These are phyloP conservation scores for Neocrepidodera transversa DNA, from an alignment of 2,888 invertebrate genomes.

Conservation along the genomic window DNA sequence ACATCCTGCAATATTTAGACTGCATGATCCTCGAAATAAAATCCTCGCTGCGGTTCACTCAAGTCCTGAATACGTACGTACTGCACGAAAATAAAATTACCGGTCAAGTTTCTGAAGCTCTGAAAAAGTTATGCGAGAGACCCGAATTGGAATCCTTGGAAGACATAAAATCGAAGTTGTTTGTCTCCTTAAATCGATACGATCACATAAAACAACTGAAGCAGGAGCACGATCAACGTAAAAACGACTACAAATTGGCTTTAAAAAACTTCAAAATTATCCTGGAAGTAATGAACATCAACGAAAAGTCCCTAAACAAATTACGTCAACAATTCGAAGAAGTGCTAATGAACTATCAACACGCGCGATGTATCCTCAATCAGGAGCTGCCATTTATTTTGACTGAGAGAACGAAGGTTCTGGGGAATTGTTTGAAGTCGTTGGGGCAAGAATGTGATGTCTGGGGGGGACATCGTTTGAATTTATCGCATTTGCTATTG, in stretches of 20 bases:
- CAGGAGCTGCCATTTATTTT: conserved; percentile 49
- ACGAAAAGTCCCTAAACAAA: conserved; percentile 48
- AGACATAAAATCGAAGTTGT: conserved; percentile 42
- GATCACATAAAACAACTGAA: conserved; percentile 38
- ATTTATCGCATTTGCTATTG: conserved; percentile 24
- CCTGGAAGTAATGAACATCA: conserved; percentile 53
- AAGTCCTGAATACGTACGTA: conserved; percentile 39
- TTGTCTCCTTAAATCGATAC: conserved; percentile 37
- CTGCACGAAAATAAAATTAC: conserved; percentile 39
- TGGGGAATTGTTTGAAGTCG: conserved; percentile 42
- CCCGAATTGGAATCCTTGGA: conserved; percentile 38
- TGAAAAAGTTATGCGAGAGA: conserved; percentile 36
- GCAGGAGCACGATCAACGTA: conserved; percentile 42
- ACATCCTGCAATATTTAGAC: conserved; percentile 46
- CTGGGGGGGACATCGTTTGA: conserved; percentile 26
- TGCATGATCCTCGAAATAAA: conserved; percentile 46
- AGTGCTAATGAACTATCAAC: conserved; percentile 52
- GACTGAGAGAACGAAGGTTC: conserved; percentile 41
- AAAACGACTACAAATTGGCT: conserved; percentile 52
- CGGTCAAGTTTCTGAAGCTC: conserved; percentile 33
- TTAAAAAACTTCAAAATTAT: conserved; percentile 55
- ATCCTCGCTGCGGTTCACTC: conserved; percentile 42
- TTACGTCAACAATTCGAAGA: conserved; percentile 54
- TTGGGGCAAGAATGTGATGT: conserved; percentile 37
- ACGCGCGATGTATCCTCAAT: conserved; percentile 50